phyloP scores from a whole-genome alignment of 2,888 invertebrate genomes.

The Caenorhabditis plicata region DNA sequence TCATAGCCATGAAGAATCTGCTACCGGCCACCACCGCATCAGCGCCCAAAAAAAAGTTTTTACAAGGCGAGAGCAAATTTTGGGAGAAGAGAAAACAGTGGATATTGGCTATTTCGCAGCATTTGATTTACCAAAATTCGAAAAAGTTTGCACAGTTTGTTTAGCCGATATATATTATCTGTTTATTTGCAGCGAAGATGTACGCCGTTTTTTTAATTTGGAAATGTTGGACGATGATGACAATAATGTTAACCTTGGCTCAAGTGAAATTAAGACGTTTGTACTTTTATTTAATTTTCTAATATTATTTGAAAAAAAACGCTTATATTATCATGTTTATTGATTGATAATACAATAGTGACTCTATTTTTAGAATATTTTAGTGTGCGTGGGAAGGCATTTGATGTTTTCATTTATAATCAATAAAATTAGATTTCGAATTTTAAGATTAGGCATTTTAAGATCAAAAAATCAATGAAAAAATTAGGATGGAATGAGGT shows the following conservation, averaged over 20 bases:
- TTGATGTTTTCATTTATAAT: no score
- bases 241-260: conserved; percentile 52
- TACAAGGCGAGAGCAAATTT: conserved; percentile 25
- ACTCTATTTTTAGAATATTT: no score
- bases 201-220: conserved; percentile 17
- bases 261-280: conserved; percentile 54
- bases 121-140: conserved; percentile 38
- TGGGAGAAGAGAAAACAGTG: conserved; percentile 53
- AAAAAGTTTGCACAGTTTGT: conserved; percentile 8
- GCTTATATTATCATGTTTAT: no score
- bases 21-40: conserved; percentile 11
- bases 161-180: neutral
- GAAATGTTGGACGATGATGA: conserved; percentile 46
- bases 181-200: conserved; percentile 12
- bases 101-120: conserved; percentile 47
- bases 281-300: conserved; percentile 2
- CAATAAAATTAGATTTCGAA: no score
- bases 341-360: no score
- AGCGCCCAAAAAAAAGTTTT: conserved; percentile 29
- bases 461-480: no score
- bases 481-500: no score
- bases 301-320: neutral
- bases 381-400: no score
- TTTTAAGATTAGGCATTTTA: no score
- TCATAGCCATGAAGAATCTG: conserved; percentile 12